These are phyloP conservation scores for Gibbula magus DNA, from an alignment of 2,888 invertebrate genomes.

Conservation along the genomic window DNA sequence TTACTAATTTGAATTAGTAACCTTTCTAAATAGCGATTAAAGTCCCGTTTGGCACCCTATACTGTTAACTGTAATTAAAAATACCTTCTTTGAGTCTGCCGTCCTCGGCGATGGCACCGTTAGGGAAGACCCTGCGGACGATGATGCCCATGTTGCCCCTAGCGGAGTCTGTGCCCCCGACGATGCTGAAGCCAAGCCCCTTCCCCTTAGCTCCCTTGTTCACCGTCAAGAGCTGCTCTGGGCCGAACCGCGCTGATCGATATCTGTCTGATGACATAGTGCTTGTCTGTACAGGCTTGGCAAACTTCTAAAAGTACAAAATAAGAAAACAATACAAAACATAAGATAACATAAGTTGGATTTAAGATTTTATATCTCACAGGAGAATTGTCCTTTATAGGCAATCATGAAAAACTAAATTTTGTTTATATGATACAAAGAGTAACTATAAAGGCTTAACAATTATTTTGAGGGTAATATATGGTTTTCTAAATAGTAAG, in stretches of 20 bases:
- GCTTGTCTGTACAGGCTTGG: neutral
- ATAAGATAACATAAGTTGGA: no score
- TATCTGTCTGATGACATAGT: neutral
- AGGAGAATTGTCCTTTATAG: no score
- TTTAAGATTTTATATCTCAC: no score
- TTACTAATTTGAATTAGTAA: no score
- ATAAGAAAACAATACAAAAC: no score
- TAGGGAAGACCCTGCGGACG: conserved; percentile 90
- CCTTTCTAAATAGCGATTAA: no score
- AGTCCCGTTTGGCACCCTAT: no score
- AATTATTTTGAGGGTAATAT: no score
- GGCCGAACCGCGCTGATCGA: conserved; percentile 34
- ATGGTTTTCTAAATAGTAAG: no score
- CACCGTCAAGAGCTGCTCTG: conserved; percentile 77
- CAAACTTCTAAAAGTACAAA: neutral
- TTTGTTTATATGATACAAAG: no score
- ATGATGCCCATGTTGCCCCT: conserved; percentile 92
- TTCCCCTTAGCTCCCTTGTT: conserved; percentile 89
- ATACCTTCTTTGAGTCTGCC: conserved; percentile 89
- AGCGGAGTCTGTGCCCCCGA: conserved; percentile 90
- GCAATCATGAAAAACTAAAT: no score
- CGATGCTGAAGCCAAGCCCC: conserved; percentile 91
- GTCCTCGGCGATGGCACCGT: conserved; percentile 90
- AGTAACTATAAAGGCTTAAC: no score
- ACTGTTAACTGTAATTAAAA: neutral